phyloP scores from a whole-genome alignment of 2,113 vertebrate genomes.

The Stictonetta naevosa region DNA sequence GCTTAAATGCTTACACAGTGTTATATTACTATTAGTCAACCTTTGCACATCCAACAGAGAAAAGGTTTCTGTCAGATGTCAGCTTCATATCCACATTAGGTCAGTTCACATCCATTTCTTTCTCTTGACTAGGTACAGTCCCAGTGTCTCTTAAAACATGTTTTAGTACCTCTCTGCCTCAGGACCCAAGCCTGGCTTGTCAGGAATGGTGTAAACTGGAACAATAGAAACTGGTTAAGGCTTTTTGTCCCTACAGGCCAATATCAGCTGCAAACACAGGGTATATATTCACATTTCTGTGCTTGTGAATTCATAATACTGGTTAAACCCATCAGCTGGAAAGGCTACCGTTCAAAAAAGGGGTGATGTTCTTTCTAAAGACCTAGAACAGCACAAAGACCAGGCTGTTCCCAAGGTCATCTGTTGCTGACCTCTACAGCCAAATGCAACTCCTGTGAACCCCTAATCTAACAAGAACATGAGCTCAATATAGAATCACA shows the following conservation, averaged over 20 bases:
- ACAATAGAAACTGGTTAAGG: not conserved
- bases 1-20: not conserved
- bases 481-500: not conserved
- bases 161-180: not conserved
- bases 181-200: not conserved
- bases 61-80: not conserved
- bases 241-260: not conserved
- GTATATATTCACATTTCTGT: not conserved
- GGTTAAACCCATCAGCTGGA: not conserved
- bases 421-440: not conserved
- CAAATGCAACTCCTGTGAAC: no score
- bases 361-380: not conserved
- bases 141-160: no score
- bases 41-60: not conserved
- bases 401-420: not conserved
- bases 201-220: not conserved
- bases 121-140: not conserved
- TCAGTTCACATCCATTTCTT: not conserved
- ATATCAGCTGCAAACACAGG: not conserved
- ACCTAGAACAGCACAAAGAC: not conserved
- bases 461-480: not conserved
- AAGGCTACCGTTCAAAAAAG: not conserved
- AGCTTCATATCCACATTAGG: not conserved
- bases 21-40: not conserved
- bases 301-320: not conserved